Percentiles rank a stretch among this genome's conserved stretches.
These are phyloP conservation scores for Girardia tigrina DNA, from an alignment of 2,888 invertebrate genomes.

Conservation along the genomic window DNA sequence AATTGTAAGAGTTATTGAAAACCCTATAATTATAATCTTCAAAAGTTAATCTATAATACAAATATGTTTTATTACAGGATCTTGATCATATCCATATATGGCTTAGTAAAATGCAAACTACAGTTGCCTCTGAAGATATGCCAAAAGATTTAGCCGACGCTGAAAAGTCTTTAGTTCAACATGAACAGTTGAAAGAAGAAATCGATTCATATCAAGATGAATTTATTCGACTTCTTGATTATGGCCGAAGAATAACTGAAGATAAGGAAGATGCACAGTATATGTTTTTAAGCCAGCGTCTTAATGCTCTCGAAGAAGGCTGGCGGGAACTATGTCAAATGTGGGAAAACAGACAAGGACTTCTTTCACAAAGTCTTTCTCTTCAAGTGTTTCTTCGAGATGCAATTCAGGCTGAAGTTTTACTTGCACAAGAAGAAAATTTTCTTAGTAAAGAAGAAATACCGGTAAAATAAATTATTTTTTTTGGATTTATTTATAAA, in stretches of 20 bases:
- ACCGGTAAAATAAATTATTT: constrained; percentile 55
- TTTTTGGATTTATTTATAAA: too few relatives aligned
- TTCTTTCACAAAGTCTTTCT: constrained; percentile 82
- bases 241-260: constrained; percentile 61
- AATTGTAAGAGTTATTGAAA: too few relatives aligned
- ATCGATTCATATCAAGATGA: constrained; percentile 97
- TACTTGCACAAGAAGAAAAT: constrained; percentile 93
- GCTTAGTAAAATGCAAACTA: constrained; percentile 97
- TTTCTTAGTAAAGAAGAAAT: constrained; percentile 88
- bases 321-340: constrained; percentile 98
- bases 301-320: constrained; percentile 92
- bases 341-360: constrained; percentile 95
- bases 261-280: constrained; percentile 85
- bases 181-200: constrained; percentile 94
- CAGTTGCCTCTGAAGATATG: constrained; percentile 53
- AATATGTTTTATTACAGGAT: too few relatives aligned
- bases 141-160: constrained; percentile 58
- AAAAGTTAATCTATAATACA: too few relatives aligned
- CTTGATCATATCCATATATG: constrained; percentile 98
- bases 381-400: constrained; percentile 66
- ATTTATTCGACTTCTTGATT: constrained; percentile 97
- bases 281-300: constrained; percentile 84
- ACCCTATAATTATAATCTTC: too few relatives aligned
- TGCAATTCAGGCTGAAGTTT: constrained; percentile 87
- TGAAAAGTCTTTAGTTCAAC: constrained; percentile 84